Percentiles rank a stretch among this genome's conserved stretches.
Evolutionary conservation across 2,113 vertebrate genomes (phyloP).

Genomic region (Calyptommatus sinebrachiatus): DNA sequence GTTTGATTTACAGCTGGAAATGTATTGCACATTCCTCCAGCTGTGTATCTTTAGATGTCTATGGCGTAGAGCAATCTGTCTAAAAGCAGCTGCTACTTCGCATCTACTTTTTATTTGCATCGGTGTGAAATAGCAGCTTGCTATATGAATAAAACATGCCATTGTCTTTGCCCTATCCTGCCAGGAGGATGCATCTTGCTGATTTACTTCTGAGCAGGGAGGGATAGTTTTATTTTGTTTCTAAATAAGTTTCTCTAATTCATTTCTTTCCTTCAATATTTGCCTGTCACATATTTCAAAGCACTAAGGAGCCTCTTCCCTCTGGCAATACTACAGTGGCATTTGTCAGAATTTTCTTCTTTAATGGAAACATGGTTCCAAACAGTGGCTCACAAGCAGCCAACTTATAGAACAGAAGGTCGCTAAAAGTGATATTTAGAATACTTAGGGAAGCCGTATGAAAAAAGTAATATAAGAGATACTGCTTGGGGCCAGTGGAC

Average conservation of each 20-base stretch:
- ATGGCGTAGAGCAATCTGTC: conserved; percentile 51
- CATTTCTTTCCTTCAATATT: conserved; percentile 6
- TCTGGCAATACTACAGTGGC: neutral
- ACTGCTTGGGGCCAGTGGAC: neutral
- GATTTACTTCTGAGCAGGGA: conserved; percentile 32
- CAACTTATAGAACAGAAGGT: neutral
- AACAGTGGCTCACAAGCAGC: neutral
- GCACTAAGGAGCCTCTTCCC: neutral
- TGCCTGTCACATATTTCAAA: conserved; percentile 34
- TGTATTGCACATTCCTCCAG: conserved; percentile 59
- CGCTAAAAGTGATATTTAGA: neutral
- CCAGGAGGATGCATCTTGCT: conserved; percentile 52
- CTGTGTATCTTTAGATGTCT: conserved; percentile 59
- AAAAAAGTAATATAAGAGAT: neutral
- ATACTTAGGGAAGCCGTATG: neutral
- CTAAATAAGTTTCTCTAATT: conserved; percentile 35
- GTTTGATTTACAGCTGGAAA: conserved; percentile 67
- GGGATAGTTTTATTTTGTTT: conserved; percentile 30
- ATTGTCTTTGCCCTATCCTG: conserved; percentile 26
- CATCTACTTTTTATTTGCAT: conserved; percentile 64
- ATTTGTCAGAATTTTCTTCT: conserved; percentile 1
- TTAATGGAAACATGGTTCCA: neutral
- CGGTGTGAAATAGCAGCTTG: conserved; percentile 63
- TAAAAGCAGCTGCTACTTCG: conserved; percentile 68
- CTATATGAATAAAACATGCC: conserved; percentile 69